phyloP scores from a whole-genome alignment of 2,113 vertebrate genomes.

The Hemiscyllium ocellatum region DNA sequence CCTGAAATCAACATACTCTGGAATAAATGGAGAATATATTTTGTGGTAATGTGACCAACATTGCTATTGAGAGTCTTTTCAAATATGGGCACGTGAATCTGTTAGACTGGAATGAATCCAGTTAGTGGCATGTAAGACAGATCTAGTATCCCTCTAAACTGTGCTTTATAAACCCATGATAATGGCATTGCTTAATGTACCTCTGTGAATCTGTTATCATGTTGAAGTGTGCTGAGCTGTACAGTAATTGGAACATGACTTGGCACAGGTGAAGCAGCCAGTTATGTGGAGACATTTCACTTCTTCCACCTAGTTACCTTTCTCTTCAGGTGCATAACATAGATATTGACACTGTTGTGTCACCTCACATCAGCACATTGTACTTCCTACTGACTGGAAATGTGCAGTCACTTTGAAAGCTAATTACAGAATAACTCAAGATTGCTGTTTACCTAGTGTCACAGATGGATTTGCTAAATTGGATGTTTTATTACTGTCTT shows the following conservation, averaged over 20 bases:
- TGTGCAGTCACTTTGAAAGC: conserved; percentile 15
- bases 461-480: conserved; percentile 19
- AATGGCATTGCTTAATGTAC: neutral
- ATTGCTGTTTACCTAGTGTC: neutral
- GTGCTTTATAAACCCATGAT: neutral
- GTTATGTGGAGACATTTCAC: neutral
- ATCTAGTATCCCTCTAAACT: neutral
- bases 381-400: conserved; percentile 18
- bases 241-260: neutral
- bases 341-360: neutral
- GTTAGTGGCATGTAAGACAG: neutral
- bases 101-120: neutral
- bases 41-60: neutral
- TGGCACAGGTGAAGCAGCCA: neutral
- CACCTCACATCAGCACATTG: neutral
- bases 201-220: neutral
- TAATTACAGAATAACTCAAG: conserved; percentile 14
- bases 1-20: neutral
- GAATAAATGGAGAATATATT: neutral
- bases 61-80: neutral
- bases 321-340: neutral
- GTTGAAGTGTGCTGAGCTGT: neutral
- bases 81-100: neutral
- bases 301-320: neutral
- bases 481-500: neutral